Evolutionary conservation across 2,113 vertebrate species (phyloP).

Genomic region (Xiphophorus maculatus): DNA sequence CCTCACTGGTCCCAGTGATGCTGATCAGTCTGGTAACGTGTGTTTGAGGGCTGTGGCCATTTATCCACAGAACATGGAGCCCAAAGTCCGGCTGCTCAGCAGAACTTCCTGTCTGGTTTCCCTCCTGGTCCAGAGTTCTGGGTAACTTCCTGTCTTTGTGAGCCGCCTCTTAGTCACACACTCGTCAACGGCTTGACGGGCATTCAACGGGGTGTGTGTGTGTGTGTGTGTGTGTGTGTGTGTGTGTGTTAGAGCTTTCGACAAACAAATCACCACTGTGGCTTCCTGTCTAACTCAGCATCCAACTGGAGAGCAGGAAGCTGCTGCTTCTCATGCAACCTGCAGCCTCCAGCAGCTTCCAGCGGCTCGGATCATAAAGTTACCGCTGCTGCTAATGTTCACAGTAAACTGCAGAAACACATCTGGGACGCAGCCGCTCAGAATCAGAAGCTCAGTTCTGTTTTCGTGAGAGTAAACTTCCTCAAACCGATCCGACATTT

Average conservation of each 20-base stretch:
- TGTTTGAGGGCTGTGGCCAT: neutral
- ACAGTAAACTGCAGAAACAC: no score
- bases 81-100: conserved; percentile 8
- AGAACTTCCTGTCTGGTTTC: conserved; percentile 61
- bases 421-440: neutral
- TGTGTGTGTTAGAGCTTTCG: neutral
- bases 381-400: no score
- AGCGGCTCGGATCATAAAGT: no score
- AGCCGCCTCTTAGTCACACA: conserved; percentile 47
- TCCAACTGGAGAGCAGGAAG: conserved; percentile 9
- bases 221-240: no score
- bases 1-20: no score
- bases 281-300: neutral
- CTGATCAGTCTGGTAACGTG: no score
- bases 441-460: neutral
- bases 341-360: neutral
- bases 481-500: conserved; percentile 35
- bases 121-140: conserved; percentile 23
- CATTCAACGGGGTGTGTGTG: neutral
- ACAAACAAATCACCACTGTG: conserved; percentile 2
- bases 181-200: conserved; percentile 18
- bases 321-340: neutral
- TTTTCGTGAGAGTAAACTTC: conserved; percentile 42
- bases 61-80: conserved; percentile 7
- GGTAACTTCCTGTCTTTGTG: conserved; percentile 74